Conservation (phyloP, 2,113 vertebrate genomes). For the Xenotilapia flavipinnis region DNA sequence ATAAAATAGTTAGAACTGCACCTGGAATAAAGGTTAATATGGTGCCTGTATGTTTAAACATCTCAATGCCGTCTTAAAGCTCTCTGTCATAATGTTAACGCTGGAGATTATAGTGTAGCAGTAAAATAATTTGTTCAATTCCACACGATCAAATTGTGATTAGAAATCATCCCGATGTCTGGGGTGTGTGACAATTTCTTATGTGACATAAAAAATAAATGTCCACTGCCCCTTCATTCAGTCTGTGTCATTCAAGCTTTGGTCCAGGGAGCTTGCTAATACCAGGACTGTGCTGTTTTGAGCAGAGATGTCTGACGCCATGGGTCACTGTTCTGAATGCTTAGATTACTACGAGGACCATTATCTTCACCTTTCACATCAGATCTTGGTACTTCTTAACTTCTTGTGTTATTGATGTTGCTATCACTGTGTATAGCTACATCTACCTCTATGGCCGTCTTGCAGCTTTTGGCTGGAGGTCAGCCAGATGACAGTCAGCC, state of each 20-base stretch:
- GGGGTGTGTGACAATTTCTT: neutral
- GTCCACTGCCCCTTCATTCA: neutral
- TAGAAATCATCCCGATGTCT: neutral
- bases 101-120: accelerated
- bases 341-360: neutral
- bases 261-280: neutral
- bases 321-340: no score
- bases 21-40: no score
- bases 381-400: neutral
- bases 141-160: neutral
- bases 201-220: neutral
- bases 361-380: neutral
- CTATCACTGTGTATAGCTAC: neutral
- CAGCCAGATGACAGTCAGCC: accelerated
- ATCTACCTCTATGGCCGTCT: neutral
- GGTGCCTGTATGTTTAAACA: no score
- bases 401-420: accelerated
- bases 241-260: neutral
- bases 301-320: neutral
- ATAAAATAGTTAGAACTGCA: accelerated
- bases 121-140: no score
- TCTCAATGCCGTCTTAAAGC: no score
- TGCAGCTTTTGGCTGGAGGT: neutral
- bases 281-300: neutral
- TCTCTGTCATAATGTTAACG: no score